These are phyloP conservation scores for Aratinga solstitialis DNA, from an alignment of 2,797 vertebrate genomes.

Conservation along the genomic window DNA sequence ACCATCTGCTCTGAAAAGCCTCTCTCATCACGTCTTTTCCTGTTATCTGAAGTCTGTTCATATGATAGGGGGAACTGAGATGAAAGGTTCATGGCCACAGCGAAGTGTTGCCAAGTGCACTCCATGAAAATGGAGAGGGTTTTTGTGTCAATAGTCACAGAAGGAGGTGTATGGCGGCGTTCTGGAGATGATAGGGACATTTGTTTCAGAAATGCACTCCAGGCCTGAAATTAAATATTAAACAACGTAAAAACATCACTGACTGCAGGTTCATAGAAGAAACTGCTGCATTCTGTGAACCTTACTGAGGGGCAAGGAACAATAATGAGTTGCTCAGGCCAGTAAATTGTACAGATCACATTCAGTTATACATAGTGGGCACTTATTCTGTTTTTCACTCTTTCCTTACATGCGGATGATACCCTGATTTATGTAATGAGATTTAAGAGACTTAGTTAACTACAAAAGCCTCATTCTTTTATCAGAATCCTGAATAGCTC, in stretches of 20 bases:
- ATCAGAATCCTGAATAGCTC: background rate
- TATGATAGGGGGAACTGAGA: background rate
- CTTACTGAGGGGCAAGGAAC: background rate
- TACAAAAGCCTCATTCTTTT: background rate
- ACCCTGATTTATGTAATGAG: background rate
- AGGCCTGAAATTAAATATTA: background rate
- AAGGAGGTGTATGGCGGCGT: background rate
- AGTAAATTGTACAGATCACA: fast-evolving
- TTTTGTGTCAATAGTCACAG: background rate
- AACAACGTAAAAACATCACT: background rate
- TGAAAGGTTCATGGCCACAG: background rate
- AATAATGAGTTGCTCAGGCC: background rate
- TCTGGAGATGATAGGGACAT: background rate
- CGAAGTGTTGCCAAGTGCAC: background rate
- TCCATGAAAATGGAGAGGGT: background rate
- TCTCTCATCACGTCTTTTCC: background rate
- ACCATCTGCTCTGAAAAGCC: background rate
- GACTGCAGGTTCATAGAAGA: background rate
- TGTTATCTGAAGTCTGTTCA: background rate
- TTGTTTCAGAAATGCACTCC: background rate
- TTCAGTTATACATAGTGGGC: background rate
- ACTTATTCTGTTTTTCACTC: background rate
- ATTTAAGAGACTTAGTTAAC: background rate
- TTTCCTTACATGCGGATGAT: background rate
- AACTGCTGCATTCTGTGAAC: background rate